Base-by-base conservation (phyloP, 2,113 vertebrate genomes). In the Lophura nycthemera region DNA sequence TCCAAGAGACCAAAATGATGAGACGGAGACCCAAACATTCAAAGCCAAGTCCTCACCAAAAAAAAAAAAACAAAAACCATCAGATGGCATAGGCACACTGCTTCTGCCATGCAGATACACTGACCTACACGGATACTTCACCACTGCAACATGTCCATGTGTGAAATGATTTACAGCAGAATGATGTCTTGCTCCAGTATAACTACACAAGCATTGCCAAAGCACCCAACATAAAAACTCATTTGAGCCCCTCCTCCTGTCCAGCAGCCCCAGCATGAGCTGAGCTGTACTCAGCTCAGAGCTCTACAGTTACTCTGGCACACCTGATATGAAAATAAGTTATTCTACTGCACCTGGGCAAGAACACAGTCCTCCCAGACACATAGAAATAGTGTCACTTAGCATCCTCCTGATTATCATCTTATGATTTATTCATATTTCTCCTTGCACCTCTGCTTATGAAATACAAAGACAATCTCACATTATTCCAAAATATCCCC, bases 151-250 rank as follows among this genome's bases (percentile, higher is more conserved):
- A 34, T 19, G 73, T 45, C 29, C 27, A 18, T 0, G 0, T 0
- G 0, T 34, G 2, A 47, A 79, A 27, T 1, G 0, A 16, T 22
- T 8, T 8, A 12, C 2, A n/a, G 8, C 17, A 38, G 6, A 10
- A 73, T 75, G 50, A 5, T 1, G 2, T 5, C 30, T n/a, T 18
- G 20, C 7, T 32, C 32, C 56, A n/a, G 32, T n/a, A 17, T 16
- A 54, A 57, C 18, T 47, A 7, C 10, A 20, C 6, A 11, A 34
- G 16, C 9, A 3, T 4, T 69, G 50, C 30, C 27, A 60, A 10
- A 8, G 7, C 13, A 1, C 10, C 13, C 11, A 14, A 29, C 8
- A 52, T 11, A 75, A 86, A 34, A 54, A 19, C 17, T 66, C 65
- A 66, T 14, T n/a, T n/a, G 34, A 60, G 25, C 27, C 3, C n/a